A percentile compares a stretch with the other conserved stretches of the same genome.
These are phyloP conservation scores for Oligia latruncula DNA, from an alignment of 2,888 invertebrate genomes.

Conservation along the genomic window DNA sequence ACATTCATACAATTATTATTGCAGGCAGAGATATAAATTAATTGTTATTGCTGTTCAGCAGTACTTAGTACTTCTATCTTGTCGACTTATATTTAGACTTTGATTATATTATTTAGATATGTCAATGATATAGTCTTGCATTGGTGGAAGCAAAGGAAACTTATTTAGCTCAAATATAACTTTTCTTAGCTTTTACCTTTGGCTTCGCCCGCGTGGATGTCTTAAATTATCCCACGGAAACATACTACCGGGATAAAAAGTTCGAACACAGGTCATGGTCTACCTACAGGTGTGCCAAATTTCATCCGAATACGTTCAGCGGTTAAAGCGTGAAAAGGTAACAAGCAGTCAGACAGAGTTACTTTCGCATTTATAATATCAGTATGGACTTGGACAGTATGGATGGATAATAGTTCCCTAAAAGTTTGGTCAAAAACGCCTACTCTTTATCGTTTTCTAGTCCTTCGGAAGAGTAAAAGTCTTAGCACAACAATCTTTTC, in stretches of 20 bases:
- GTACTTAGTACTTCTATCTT: background rate
- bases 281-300: background rate
- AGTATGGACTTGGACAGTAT: background rate
- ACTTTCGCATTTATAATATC: background rate
- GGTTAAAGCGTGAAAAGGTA: background rate
- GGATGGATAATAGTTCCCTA: background rate
- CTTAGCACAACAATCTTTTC: background rate
- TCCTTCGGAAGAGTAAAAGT: background rate
- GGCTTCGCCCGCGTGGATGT: background rate
- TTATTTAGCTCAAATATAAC: background rate
- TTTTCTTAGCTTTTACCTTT: background rate
- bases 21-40: background rate
- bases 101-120: background rate
- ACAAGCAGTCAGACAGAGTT: too few relatives aligned
- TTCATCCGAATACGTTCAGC: background rate
- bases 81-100: background rate
- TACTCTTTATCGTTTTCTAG: background rate
- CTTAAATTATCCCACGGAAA: background rate
- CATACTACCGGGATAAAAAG: background rate
- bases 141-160: background rate
- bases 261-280: background rate
- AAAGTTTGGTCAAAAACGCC: background rate
- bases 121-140: background rate
- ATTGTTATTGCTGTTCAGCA: background rate
- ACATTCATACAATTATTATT: conserved; percentile 21